These are phyloP conservation scores for Seriola rivoliana DNA, from an alignment of 2,113 vertebrate genomes.

Conservation along the genomic window DNA sequence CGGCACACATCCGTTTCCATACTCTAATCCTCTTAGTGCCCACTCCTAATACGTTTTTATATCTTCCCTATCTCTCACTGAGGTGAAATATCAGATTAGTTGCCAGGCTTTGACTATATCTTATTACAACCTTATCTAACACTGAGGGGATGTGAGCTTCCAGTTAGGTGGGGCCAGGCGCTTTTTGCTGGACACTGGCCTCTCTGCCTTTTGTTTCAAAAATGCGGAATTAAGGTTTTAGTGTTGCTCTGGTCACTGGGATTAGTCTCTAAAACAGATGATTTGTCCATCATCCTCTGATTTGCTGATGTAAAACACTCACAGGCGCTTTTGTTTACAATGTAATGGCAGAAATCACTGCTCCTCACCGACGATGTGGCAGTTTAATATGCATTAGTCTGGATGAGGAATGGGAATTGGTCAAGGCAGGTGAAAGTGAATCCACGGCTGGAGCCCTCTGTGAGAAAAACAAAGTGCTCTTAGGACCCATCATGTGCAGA, in stretches of 20 bases:
- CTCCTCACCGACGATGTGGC: constrained; percentile 18
- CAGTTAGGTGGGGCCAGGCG: constrained; percentile 18
- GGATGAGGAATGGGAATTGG: background rate
- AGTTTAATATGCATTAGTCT: constrained; percentile 19
- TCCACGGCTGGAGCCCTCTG: background rate
- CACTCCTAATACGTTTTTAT: constrained; percentile 86
- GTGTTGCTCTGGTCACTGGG: constrained; percentile 35
- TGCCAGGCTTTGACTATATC: constrained; percentile 85
- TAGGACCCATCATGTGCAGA: constrained; percentile 22
- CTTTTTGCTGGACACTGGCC: constrained; percentile 18
- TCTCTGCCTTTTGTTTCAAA: constrained; percentile 40
- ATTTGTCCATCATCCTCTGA: constrained; percentile 54
- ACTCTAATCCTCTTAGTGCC: constrained; percentile 86
- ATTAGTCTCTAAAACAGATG: constrained; percentile 57
- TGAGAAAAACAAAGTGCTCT: constrained; percentile 22
- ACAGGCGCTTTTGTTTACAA: constrained; percentile 46
- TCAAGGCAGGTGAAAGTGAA: constrained; percentile 23
- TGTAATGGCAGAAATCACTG: constrained; percentile 35
- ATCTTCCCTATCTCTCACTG: constrained; percentile 83
- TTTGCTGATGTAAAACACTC: constrained; percentile 55
- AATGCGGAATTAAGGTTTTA: constrained; percentile 49
- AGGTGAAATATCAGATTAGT: constrained; percentile 89
- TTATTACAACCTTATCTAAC: constrained; percentile 87
- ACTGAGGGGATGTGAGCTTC: constrained; percentile 56
- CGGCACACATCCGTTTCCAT: constrained; percentile 85